Base-by-base conservation (phyloP, 2,113 vertebrate species). In the Saccopteryx leptura region DNA sequence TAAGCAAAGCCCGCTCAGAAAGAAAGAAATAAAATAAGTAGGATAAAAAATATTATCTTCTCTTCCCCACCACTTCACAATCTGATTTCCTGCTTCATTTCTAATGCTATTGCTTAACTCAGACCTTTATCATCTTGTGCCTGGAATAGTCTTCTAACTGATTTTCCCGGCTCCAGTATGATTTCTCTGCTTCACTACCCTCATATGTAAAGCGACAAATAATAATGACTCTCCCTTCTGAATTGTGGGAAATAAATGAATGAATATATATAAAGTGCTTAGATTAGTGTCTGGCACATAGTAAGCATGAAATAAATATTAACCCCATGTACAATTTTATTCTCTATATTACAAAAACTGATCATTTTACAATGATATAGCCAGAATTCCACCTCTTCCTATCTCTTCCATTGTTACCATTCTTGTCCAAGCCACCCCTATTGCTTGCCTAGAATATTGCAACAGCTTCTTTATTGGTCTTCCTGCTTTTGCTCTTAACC, bases 1-100 rank as follows among this genome's bases (percentile, higher is more conserved):
- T 87, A 33, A 2, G 8, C 50, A 52, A 52, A 66, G 10, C 5
- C 39, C 19, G 7, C 65, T 87, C 79, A 54, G 65, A 86, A 79
- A 76, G 50, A 85, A 89, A 54, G 63, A 91, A 76, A 76, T 26
- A 80, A 91, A 88, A 19, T 86, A 80, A 63, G 56, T n/a, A 78
- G 66, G 48, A 50, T 19, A 46, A 28, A 81, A 92, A 78, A 9
- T 9, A 46, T 18, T 60, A 58, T 78, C 52, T 82, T 68, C 14
- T 68, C 12, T 15, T 23, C 23, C 46, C 60, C 0, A 33, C 19
- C 33, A 58, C 28, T 66, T 75, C 23, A 19, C 15, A 71, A 9
- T 33, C 58, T 60, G 89, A 63, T n/a, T 90, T 94, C 58, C 86
- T 3, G 0, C 65, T 61, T 71, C 33, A 23, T 88, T 92, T 86